phyloP scores from a whole-genome alignment of 2,113 vertebrate genomes.

The Morone chrysops region DNA sequence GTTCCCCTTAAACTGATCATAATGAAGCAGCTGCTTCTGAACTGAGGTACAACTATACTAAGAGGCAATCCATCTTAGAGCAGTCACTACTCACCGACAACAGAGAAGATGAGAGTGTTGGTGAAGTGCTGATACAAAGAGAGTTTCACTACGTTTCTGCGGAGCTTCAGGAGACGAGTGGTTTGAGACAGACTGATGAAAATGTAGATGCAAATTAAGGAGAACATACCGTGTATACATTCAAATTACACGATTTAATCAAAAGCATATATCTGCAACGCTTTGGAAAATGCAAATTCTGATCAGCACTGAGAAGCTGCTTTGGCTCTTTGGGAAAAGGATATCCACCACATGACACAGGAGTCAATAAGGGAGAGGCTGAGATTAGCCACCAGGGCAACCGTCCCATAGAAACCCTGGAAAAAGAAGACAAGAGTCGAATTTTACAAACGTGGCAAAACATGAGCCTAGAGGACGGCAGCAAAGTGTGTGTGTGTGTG shows the following conservation, averaged over 20 bases:
- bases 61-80: neutral
- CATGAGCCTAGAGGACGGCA: neutral
- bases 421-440: slow-evolving; percentile 38
- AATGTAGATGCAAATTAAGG: slow-evolving; percentile 91
- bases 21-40: neutral
- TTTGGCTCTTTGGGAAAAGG: slow-evolving; percentile 83
- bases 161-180: slow-evolving; percentile 93
- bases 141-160: slow-evolving; percentile 94
- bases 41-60: neutral
- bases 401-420: slow-evolving; percentile 91
- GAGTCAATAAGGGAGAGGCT: slow-evolving; percentile 94
- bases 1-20: neutral
- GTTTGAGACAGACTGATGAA: slow-evolving; percentile 98
- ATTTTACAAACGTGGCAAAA: neutral
- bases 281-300: neutral
- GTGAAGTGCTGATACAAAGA: slow-evolving; percentile 97
- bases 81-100: slow-evolving; percentile 88
- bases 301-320: neutral
- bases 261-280: neutral
- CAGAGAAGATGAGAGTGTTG: slow-evolving; percentile 95
- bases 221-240: slow-evolving; percentile 58
- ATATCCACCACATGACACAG: slow-evolving; percentile 99
- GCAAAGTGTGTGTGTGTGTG: neutral
- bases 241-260: neutral
- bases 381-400: slow-evolving; percentile 90